Conservation (phyloP, 2,797 vertebrate genomes). For the Odontamblyopus lacepedii region DNA sequence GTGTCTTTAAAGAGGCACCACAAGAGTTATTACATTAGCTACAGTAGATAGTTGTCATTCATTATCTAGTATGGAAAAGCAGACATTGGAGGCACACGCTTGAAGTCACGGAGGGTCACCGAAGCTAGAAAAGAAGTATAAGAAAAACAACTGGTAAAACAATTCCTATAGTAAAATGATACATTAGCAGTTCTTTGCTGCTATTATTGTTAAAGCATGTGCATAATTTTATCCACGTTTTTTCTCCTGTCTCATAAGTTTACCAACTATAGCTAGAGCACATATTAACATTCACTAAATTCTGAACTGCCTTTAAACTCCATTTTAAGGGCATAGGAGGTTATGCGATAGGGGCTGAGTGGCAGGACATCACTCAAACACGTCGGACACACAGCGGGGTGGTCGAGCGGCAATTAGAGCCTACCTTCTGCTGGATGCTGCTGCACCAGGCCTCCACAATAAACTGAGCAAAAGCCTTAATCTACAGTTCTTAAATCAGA, state of each 20-base stretch:
- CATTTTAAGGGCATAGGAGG: slow-evolving; percentile 22
- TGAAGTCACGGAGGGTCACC: not conserved
- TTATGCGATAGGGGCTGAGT: slow-evolving; percentile 29
- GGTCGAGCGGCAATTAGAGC: slow-evolving; percentile 64
- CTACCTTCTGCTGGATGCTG: slow-evolving; percentile 55
- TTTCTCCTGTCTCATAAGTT: not conserved
- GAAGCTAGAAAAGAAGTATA: not conserved
- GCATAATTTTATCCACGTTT: not conserved
- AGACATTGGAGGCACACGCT: not conserved
- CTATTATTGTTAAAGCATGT: not conserved
- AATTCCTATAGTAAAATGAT: not conserved
- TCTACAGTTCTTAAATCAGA: slow-evolving; percentile 70
- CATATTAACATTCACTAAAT: not conserved
- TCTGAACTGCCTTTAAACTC: slow-evolving; percentile 9
- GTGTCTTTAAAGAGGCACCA: slow-evolving; percentile 1
- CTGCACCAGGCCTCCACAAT: slow-evolving; percentile 41
- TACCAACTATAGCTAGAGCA: not conserved
- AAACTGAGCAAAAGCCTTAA: slow-evolving; percentile 64
- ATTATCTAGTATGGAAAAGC: not conserved
- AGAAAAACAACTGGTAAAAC: not conserved
- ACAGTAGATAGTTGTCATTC: slow-evolving; percentile 6
- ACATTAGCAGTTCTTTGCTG: not conserved
- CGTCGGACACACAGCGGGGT: slow-evolving; percentile 49
- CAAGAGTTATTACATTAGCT: not conserved
- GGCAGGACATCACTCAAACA: slow-evolving; percentile 36